These are phyloP conservation scores for Madoqua kirkii DNA, from an alignment of 2,113 vertebrate species.

Conservation along the genomic window DNA sequence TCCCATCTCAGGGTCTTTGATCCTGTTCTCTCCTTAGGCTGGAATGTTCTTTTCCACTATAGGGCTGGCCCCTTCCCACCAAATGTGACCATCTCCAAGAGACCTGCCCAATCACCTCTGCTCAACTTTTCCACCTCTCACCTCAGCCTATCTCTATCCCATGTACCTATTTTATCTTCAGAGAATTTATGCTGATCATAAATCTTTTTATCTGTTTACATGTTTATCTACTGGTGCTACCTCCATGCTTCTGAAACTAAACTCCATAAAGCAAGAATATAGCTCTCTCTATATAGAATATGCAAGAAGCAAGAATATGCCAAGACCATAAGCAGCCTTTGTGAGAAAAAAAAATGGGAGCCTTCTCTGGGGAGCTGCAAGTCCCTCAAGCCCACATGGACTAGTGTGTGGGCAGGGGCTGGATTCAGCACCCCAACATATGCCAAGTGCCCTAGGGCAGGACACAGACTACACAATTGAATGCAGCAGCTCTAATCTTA, in stretches of 20 bases:
- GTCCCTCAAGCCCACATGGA: neutral
- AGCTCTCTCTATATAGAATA: neutral
- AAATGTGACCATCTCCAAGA: neutral
- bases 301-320: neutral
- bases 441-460: neutral
- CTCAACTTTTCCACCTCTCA: neutral
- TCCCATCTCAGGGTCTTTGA: neutral
- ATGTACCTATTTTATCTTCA: neutral
- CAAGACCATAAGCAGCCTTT: neutral
- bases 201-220: neutral
- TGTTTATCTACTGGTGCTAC: neutral
- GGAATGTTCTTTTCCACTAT: neutral
- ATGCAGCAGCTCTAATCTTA: neutral
- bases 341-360: neutral
- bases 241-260: neutral
- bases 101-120: neutral
- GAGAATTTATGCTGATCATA: neutral
- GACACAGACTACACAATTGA: neutral
- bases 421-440: accelerated
- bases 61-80: neutral
- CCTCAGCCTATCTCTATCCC: neutral
- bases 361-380: neutral
- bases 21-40: neutral
- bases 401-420: neutral
- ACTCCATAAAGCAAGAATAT: neutral